phyloP scores from a whole-genome alignment of 2,113 vertebrate genomes.

The Neogobius melanostomus region DNA sequence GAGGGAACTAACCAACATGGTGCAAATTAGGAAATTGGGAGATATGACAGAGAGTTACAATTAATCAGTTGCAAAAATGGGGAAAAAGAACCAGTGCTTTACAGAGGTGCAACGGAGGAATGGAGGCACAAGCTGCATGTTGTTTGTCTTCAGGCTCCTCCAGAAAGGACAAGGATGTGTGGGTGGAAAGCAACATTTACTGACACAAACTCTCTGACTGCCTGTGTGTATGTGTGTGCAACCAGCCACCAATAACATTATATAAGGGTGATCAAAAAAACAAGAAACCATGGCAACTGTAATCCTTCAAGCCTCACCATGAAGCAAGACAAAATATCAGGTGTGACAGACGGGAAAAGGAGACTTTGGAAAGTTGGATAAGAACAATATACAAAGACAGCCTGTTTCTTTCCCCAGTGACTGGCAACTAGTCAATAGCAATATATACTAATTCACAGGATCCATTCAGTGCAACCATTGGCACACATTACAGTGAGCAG shows the following conservation, averaged over 20 bases:
- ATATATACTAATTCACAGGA: neutral
- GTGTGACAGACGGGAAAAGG: conserved; percentile 31
- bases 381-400: neutral
- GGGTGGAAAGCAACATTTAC: conserved; percentile 72
- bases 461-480: too few relatives aligned
- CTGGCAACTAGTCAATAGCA: neutral
- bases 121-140: conserved; percentile 48
- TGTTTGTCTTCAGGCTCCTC: conserved; percentile 73
- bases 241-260: conserved; percentile 71
- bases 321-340: conserved; percentile 27
- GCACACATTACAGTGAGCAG: too few relatives aligned
- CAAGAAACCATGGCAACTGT: conserved; percentile 70
- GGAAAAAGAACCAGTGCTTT: conserved; percentile 19
- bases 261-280: conserved; percentile 70
- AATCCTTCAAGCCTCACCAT: conserved; percentile 32
- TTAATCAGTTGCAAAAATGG: conserved; percentile 55
- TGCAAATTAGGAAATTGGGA: conserved; percentile 63
- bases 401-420: neutral
- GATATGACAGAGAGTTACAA: conserved; percentile 62
- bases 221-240: conserved; percentile 36
- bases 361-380: conserved; percentile 7
- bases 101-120: conserved; percentile 28
- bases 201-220: conserved; percentile 57
- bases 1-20: conserved; percentile 23
- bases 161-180: conserved; percentile 72